phyloP scores from a whole-genome alignment of 2,797 vertebrate genomes.

The Lindbergichthys nudifrons region DNA sequence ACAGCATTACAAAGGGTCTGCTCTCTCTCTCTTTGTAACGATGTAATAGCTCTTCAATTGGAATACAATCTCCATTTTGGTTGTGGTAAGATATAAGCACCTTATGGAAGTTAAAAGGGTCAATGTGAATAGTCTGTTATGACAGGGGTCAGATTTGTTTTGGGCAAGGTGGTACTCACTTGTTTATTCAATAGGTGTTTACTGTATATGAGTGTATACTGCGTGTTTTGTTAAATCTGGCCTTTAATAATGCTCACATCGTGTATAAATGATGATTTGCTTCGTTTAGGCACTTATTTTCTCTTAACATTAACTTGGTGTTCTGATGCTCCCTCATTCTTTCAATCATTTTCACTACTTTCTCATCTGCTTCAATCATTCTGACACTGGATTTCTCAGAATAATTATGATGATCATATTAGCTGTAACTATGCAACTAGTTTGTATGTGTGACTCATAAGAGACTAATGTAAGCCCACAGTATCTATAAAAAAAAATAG shows the following conservation, averaged over 20 bases:
- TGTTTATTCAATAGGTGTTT: not conserved
- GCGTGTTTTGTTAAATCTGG: slow-evolving; percentile 2
- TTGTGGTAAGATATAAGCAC: slow-evolving; percentile 14
- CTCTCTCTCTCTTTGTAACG: slow-evolving; percentile 31
- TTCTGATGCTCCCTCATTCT: too few relatives aligned
- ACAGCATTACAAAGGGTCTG: slow-evolving; percentile 12
- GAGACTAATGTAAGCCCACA: slow-evolving; percentile 1
- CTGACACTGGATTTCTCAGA: not conserved
- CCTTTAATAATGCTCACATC: not conserved
- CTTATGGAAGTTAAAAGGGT: slow-evolving; percentile 14
- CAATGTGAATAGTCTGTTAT: slow-evolving; percentile 13
- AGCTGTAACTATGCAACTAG: not conserved
- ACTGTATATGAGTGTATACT: not conserved
- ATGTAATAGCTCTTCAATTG: slow-evolving; percentile 44
- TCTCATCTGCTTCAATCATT: not conserved
- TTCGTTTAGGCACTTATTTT: not conserved
- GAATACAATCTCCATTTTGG: slow-evolving; percentile 22
- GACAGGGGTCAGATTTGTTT: slow-evolving; percentile 10
- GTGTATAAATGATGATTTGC: not conserved
- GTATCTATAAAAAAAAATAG: slow-evolving; percentile 27
- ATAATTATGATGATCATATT: not conserved
- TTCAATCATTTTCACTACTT: not conserved
- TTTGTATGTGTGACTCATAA: not conserved
- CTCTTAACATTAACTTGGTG: too few relatives aligned
- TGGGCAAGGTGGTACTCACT: not conserved